Evolutionary conservation across 2,888 invertebrate species (phyloP).

Genomic region (Cataglyphis rosenhaueri): DNA sequence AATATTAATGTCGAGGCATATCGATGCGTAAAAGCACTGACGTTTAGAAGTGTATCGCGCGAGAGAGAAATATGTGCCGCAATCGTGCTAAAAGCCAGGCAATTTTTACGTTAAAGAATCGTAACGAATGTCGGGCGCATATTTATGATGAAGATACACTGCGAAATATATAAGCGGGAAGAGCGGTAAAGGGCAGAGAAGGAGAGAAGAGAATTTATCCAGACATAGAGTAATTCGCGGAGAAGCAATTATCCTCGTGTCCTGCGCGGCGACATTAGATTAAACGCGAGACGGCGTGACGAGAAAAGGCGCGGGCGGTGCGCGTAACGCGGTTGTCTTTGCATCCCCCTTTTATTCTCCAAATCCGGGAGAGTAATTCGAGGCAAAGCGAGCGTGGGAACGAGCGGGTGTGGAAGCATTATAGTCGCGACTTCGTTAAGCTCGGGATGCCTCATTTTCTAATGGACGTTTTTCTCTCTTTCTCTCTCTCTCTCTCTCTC

Average conservation of each 20-base stretch:
- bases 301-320: not conserved
- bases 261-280: not conserved
- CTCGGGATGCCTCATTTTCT: slow-evolving; percentile 71
- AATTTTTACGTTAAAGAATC: not conserved
- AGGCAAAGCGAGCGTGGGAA: slow-evolving; percentile 49
- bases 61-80: not conserved
- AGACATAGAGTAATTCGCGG: not conserved
- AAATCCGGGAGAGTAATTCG: slow-evolving; percentile 52
- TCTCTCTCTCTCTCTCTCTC: not conserved
- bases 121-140: not conserved
- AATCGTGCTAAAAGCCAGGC: slow-evolving; percentile 15
- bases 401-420: slow-evolving; percentile 23
- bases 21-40: not conserved
- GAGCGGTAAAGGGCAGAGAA: not conserved
- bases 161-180: not conserved
- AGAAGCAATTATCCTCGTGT: slow-evolving; percentile 14
- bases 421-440: slow-evolving; percentile 68
- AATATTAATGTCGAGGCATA: slow-evolving; percentile 22
- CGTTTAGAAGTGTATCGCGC: not conserved
- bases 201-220: not conserved
- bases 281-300: not conserved
- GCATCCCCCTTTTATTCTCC: slow-evolving; percentile 8
- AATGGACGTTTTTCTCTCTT: slow-evolving; percentile 62
- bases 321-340: slow-evolving; percentile 17
- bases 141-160: not conserved